Evolutionary conservation across 2,797 vertebrate species (phyloP).

Genomic region (Atherinosoma microstoma): DNA sequence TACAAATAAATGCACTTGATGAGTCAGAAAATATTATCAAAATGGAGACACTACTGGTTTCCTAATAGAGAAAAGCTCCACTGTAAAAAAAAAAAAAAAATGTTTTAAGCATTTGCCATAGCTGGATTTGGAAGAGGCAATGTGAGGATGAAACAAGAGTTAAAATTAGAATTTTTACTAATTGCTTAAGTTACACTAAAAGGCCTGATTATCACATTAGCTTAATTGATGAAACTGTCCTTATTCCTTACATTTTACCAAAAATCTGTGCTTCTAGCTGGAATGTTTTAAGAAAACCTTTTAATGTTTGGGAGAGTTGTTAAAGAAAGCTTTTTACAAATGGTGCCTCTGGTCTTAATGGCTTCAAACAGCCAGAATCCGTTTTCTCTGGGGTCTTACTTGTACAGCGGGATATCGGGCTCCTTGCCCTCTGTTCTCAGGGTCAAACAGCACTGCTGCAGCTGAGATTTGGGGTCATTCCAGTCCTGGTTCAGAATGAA

Average conservation of each 20-base stretch:
- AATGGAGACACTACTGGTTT: neutral
- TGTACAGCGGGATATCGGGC: conserved; percentile 97
- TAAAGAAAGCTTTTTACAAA: neutral
- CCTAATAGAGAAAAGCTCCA: no score
- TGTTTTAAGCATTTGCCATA: no score
- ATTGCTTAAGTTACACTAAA: neutral
- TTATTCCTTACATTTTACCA: neutral
- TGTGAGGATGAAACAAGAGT: neutral
- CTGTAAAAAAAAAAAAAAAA: no score
- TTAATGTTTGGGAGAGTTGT: neutral
- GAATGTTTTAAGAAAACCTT: neutral
- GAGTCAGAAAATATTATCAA: neutral
- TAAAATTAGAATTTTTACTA: neutral
- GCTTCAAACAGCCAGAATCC: neutral
- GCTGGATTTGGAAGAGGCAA: neutral
- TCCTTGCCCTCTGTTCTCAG: conserved; percentile 97
- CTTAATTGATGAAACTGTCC: neutral
- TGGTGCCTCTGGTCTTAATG: neutral
- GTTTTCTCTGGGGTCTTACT: conserved; percentile 83
- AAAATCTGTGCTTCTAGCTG: neutral
- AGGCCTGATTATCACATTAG: neutral
- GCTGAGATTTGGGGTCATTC: conserved; percentile 99
- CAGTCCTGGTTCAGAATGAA: conserved; percentile 99
- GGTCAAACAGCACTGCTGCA: conserved; percentile 97
- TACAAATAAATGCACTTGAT: neutral